Evolutionary conservation across 2,113 vertebrate genomes (phyloP).

Genomic region (Nannobrachium achirus): DNA sequence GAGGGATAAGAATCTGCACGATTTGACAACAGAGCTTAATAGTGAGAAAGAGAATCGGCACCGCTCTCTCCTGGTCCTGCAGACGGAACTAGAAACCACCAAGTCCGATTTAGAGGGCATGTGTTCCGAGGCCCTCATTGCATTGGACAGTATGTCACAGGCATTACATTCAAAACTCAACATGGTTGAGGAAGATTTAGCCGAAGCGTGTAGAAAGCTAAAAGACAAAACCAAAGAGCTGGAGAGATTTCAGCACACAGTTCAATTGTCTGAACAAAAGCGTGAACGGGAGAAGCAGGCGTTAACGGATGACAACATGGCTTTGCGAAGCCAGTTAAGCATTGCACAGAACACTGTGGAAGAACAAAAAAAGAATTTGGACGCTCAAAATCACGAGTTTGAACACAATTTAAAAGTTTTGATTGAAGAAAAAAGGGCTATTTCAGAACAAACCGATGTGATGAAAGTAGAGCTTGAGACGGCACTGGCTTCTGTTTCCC

Average conservation of each 20-base stretch:
- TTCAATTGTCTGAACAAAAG: constrained; percentile 42
- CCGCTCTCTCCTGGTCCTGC: constrained; percentile 38
- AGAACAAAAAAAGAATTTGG: constrained; percentile 39
- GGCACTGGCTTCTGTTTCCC: constrained; percentile 48
- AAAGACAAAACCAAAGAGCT: constrained; percentile 53
- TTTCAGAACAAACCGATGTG: constrained; percentile 59
- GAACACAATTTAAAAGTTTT: constrained; percentile 36
- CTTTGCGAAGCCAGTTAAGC: constrained; percentile 59
- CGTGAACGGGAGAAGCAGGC: constrained; percentile 39
- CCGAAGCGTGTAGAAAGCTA: constrained; percentile 51
- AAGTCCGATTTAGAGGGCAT: constrained; percentile 41
- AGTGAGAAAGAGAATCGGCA: constrained; percentile 60
- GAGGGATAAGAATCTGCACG: constrained; percentile 57
- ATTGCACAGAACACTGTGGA: constrained; percentile 34
- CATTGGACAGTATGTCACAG: constrained; percentile 40
- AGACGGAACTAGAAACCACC: constrained; percentile 59
- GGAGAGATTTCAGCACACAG: constrained; percentile 33
- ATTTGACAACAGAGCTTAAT: constrained; percentile 54
- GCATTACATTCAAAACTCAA: constrained; percentile 62
- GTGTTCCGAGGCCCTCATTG: constrained; percentile 30
- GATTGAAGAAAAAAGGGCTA: constrained; percentile 46
- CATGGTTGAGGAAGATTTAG: constrained; percentile 61
- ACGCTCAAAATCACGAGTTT: constrained; percentile 52
- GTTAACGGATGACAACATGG: constrained; percentile 42
- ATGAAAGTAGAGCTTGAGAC: constrained; percentile 64